A percentile compares a stretch with the other conserved stretches of the same genome.
phyloP scores from a whole-genome alignment of 2,797 vertebrate species.

The Myotis myotis region DNA sequence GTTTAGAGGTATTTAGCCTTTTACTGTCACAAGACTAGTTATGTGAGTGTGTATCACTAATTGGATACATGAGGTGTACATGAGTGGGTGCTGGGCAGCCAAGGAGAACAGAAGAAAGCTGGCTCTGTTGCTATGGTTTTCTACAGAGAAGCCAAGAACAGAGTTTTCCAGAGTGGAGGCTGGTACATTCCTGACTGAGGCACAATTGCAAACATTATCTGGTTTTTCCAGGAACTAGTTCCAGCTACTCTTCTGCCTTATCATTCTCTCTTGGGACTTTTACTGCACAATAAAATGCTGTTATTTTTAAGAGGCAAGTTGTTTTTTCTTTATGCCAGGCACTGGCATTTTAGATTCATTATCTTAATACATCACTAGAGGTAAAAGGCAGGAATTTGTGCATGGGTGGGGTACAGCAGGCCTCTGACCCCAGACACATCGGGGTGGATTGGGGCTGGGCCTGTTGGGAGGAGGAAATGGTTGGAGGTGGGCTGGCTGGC shows the following conservation, averaged over 20 bases:
- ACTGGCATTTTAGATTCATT: not conserved
- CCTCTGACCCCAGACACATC: no score
- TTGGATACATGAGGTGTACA: not conserved
- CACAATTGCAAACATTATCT: not conserved
- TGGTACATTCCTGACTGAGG: not conserved
- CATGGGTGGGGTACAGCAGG: no score
- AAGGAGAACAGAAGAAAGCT: not conserved
- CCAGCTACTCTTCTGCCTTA: not conserved
- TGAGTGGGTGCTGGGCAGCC: not conserved
- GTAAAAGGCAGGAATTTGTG: no score
- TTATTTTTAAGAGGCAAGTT: not conserved
- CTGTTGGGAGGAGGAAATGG: no score
- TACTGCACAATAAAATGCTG: not conserved
- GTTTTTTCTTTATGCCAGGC: not conserved
- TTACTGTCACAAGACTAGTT: not conserved
- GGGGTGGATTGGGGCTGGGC: no score
- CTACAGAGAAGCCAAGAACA: not conserved
- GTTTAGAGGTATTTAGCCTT: not conserved
- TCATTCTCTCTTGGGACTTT: not conserved
- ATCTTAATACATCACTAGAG: not conserved
- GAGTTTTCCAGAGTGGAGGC: not conserved
- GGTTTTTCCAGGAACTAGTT: not conserved
- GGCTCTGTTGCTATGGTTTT: not conserved
- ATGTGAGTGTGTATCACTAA: not conserved
- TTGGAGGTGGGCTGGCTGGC: accelerated